Evolutionary conservation across 1,140 invertebrate species (phyloP), one percentile per base, ranked within the genome.

Genomic region (Aphaenogaster floridana): DNA sequence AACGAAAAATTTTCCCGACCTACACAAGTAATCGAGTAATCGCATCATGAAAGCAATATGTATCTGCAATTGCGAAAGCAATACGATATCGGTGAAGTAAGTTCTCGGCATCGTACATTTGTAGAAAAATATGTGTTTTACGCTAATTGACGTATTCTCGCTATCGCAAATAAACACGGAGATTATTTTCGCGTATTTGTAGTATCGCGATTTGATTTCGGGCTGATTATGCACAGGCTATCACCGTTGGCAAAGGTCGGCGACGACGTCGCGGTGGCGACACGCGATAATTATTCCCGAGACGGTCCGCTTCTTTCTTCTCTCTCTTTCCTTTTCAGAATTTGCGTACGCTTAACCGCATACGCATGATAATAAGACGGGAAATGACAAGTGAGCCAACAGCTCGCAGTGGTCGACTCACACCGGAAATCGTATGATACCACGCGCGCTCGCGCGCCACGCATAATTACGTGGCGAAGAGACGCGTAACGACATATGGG

Each of bases 371-470:
- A 90, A 68, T 79, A 86, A 89, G 86, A 80, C 89, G 89, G 91
- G 90, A 92, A 92, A 91, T 91, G 88, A 92, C 86, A 88, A 91
- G 91, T 86, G 57, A 72, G 17, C 57, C 69, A 45, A 4, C 54
- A 50, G 66, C 80, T 84, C 83, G 36, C 52, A 86, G 79, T 83
- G 57, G 74, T 71, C 78, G 76, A 69, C 64, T 88, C 69, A 81
- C 74, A 81, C 91, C 88, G 91, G 91, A 92, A 91, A 88, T 91
- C 87, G 66, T 88, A 90, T 61, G 80, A 84, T 84, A 76, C 64
- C 66, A 39, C 45, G 66, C 45, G 42, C 66, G 50, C 48, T 28
- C 36, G 78, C 45, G 61, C 63, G 79, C 61, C 34, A 59, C 9
- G 79, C 79, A 83, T 83, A 72, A 76, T 84, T 84, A 84, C 17